Evolutionary conservation across 2,113 vertebrate genomes (phyloP).

Genomic region (Solea senegalensis): DNA sequence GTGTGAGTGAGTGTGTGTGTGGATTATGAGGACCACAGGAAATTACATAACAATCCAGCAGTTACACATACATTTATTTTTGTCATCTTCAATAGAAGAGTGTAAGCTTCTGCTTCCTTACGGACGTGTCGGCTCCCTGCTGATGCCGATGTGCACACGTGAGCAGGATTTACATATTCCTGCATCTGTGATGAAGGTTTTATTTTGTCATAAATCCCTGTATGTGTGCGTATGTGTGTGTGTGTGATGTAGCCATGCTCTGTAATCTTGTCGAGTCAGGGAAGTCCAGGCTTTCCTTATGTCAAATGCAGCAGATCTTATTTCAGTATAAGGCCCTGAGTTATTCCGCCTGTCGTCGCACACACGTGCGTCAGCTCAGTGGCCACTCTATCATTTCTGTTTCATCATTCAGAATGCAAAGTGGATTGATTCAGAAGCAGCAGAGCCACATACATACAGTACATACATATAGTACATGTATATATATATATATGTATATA

Average conservation of each 20-base stretch:
- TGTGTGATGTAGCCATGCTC: conserved; percentile 26
- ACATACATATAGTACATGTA: not conserved
- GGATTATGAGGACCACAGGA: conserved; percentile 6
- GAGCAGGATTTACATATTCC: conserved; percentile 67
- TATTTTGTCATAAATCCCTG: conserved; percentile 72
- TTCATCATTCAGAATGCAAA: conserved; percentile 43
- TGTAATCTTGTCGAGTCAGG: conserved; percentile 69
- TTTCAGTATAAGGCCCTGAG: conserved; percentile 39
- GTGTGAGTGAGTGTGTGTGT: not conserved
- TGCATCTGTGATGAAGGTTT: conserved; percentile 73
- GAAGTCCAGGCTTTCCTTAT: conserved; percentile 56
- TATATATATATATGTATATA: too few relatives aligned
- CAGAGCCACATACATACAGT: not conserved
- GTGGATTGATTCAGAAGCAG: conserved; percentile 35
- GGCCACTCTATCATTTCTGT: conserved; percentile 25
- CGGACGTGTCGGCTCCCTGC: conserved; percentile 7
- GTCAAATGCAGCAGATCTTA: conserved; percentile 60
- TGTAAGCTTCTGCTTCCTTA: conserved; percentile 24
- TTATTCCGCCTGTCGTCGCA: conserved; percentile 5
- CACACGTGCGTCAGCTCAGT: conserved; percentile 7
- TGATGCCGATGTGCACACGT: conserved; percentile 33
- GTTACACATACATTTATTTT: conserved; percentile 24
- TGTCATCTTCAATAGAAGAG: conserved; percentile 4
- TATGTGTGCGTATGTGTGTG: conserved; percentile 2
- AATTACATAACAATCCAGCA: conserved; percentile 55